A percentile compares a stretch with the other conserved stretches of the same genome.
These are phyloP conservation scores for Nothocercus nigrocapillus DNA, from an alignment of 2,113 vertebrate genomes.

Conservation along the genomic window DNA sequence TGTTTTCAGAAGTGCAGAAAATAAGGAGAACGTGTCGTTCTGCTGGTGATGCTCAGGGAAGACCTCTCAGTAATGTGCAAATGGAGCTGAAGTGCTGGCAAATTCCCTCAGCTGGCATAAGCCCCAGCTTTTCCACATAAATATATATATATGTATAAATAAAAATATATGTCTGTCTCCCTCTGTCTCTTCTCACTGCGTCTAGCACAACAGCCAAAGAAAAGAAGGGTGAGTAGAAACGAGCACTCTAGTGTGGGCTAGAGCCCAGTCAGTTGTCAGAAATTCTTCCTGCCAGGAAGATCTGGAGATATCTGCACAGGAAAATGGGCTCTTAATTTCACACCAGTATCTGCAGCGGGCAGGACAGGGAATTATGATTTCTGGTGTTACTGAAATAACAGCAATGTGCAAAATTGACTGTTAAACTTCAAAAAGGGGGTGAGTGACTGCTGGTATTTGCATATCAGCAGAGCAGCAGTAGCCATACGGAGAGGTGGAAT, in stretches of 20 bases:
- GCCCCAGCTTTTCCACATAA: background rate
- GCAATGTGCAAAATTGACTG: background rate
- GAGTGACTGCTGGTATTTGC: background rate
- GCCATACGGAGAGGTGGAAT: background rate
- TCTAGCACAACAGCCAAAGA: background rate
- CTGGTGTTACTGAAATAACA: background rate
- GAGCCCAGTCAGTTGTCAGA: slow-evolving; percentile 17
- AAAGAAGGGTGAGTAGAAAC: background rate
- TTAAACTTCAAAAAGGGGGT: background rate
- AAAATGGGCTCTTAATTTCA: background rate
- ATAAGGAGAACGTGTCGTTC: background rate
- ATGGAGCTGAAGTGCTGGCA: background rate
- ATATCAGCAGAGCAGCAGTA: background rate
- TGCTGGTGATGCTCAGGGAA: rapidly evolving
- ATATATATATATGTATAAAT: background rate
- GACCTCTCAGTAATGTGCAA: background rate
- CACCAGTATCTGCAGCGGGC: background rate
- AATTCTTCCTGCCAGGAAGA: background rate
- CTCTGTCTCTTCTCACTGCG: background rate
- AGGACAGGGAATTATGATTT: background rate
- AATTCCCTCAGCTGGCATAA: background rate
- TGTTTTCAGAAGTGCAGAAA: background rate
- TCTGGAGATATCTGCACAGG: background rate
- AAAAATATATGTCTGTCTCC: background rate
- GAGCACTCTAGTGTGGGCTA: background rate